A percentile compares a stretch with the other conserved stretches of the same genome.
These are phyloP conservation scores for Crotophaga sulcirostris DNA, from an alignment of 2,113 vertebrate species.

Conservation along the genomic window DNA sequence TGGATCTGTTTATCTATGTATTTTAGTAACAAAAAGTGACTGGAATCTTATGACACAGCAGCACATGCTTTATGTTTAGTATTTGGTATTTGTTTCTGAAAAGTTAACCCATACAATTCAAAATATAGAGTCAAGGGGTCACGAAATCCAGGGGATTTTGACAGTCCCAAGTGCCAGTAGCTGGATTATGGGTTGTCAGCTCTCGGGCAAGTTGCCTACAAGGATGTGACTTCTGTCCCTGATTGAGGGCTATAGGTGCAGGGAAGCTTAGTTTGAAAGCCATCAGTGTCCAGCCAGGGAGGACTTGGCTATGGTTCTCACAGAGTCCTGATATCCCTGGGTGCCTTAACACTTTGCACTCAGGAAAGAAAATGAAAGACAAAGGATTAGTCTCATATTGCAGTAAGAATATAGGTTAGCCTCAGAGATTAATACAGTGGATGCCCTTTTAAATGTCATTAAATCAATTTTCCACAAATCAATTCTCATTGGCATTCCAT, in stretches of 20 bases:
- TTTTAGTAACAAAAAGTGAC: not conserved
- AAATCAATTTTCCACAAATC: not conserved
- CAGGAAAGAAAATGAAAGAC: not conserved
- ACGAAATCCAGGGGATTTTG: not conserved
- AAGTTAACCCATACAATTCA: not conserved
- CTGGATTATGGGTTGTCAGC: not conserved
- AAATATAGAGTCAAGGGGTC: not conserved
- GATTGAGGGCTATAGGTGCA: not conserved
- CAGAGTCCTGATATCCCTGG: not conserved
- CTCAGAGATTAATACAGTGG: not conserved
- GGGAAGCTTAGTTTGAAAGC: not conserved
- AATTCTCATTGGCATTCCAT: constrained; percentile 23
- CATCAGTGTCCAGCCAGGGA: not conserved
- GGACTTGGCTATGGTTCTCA: accelerated
- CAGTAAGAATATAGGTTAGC: not conserved
- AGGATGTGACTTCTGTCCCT: not conserved
- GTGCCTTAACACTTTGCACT: not conserved
- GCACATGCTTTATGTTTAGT: not conserved
- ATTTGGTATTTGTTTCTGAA: not conserved
- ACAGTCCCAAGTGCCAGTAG: not conserved
- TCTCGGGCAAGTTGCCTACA: not conserved
- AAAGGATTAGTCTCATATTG: not conserved
- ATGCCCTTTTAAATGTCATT: not conserved
- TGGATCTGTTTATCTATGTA: not conserved
- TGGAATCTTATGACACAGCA: not conserved